These are phyloP conservation scores for Lamellibrachia columna DNA, from an alignment of 2,888 invertebrate genomes.

Conservation along the genomic window DNA sequence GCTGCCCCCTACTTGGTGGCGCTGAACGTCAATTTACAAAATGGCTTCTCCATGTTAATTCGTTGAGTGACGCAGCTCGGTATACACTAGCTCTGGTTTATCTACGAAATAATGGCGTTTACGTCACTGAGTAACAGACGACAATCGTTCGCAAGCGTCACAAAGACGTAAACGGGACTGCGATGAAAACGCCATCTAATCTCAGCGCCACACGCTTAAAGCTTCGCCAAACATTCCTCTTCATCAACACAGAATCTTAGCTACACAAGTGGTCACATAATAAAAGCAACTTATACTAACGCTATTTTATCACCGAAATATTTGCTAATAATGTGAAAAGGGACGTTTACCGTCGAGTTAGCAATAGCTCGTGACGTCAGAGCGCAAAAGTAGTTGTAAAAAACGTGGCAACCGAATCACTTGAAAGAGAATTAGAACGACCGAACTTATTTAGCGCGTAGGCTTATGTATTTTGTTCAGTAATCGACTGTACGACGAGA, in stretches of 20 bases:
- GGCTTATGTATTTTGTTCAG: background rate
- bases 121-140: background rate
- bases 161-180: background rate
- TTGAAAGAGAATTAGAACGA: background rate
- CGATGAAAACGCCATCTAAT: background rate
- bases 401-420: background rate
- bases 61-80: no score
- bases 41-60: no score
- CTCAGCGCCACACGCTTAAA: constrained; percentile 3
- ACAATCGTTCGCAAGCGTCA: constrained; percentile 3
- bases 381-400: background rate
- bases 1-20: no score
- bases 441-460: background rate
- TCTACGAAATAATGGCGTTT: background rate
- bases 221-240: background rate
- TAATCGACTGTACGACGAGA: background rate
- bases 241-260: background rate
- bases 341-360: background rate
- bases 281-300: background rate
- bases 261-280: background rate
- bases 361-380: background rate
- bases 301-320: background rate
- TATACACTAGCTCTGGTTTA: background rate
- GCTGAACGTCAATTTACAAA: no score
- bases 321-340: background rate